phyloP scores from a whole-genome alignment of 2,797 vertebrate species.

The Phyllotis vaccarum region DNA sequence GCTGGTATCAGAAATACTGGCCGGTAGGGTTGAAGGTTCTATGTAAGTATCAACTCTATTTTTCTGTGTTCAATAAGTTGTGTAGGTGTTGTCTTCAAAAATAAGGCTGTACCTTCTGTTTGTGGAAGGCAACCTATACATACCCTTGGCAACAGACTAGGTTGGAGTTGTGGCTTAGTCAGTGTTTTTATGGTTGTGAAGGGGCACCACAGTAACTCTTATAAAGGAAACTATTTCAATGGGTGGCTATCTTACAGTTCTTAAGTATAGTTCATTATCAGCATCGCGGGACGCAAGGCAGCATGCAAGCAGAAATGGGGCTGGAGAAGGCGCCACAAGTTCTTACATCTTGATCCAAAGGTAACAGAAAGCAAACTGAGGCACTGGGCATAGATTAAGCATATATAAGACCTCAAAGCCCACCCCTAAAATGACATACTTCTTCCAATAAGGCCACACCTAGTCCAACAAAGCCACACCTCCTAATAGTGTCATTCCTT shows the following conservation, averaged over 20 bases:
- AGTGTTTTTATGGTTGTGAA: neutral
- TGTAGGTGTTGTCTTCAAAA: neutral
- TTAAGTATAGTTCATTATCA: neutral
- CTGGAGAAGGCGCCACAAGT: neutral
- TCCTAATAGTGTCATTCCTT: neutral
- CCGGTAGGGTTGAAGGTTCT: neutral
- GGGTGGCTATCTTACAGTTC: neutral
- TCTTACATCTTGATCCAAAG: neutral
- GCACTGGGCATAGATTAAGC: neutral
- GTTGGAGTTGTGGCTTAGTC: neutral
- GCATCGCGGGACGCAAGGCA: neutral
- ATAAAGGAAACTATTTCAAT: neutral
- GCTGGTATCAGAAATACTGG: neutral
- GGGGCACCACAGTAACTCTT: neutral
- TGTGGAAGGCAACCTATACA: neutral
- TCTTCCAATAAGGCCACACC: neutral
- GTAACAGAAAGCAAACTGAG: neutral
- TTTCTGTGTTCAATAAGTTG: neutral
- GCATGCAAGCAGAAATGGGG: neutral
- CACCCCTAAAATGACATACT: neutral
- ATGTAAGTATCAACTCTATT: neutral
- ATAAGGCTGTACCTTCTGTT: neutral
- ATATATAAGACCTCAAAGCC: neutral
- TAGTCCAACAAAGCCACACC: neutral
- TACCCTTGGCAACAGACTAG: neutral